Evolutionary conservation across 2,113 vertebrate genomes (phyloP).

Genomic region (Hemicordylus capensis): DNA sequence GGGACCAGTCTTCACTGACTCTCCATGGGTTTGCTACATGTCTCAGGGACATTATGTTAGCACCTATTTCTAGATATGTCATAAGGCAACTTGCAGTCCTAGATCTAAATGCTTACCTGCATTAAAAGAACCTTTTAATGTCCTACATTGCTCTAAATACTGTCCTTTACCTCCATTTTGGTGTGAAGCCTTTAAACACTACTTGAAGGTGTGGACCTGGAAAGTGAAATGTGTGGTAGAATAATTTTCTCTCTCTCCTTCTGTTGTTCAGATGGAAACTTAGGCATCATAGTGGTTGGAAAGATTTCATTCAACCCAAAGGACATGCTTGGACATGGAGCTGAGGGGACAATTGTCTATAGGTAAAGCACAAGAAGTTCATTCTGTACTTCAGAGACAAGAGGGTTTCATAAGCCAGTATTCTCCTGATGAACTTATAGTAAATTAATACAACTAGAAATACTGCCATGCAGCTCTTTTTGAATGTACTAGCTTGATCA

Average conservation of each 20-base stretch:
- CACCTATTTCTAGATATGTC: background rate
- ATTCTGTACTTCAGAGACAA: background rate
- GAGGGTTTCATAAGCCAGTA: background rate
- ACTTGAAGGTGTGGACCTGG: background rate
- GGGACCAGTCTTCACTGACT: background rate
- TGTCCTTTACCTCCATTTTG: background rate
- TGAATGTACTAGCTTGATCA: too few species aligned
- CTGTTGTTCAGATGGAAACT: slow-evolving; percentile 81
- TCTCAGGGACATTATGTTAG: background rate
- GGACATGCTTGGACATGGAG: slow-evolving; percentile 92
- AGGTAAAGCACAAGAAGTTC: slow-evolving; percentile 74
- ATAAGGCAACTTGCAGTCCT: background rate
- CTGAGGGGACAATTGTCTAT: slow-evolving; percentile 98
- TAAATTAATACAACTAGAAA: background rate
- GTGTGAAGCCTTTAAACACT: background rate
- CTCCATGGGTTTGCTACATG: background rate
- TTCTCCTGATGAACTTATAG: background rate
- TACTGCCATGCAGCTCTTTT: background rate
- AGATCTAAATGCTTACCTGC: background rate
- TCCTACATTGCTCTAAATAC: rapidly evolving
- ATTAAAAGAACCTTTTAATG: background rate
- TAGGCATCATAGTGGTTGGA: slow-evolving; percentile 83
- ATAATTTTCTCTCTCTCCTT: background rate
- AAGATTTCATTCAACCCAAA: slow-evolving; percentile 93
- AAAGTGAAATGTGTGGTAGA: slow-evolving; percentile 5